Evolutionary conservation across 2,113 vertebrate genomes (phyloP), one percentile per base, ranked within the genome.

Genomic region (Passer domesticus): DNA sequence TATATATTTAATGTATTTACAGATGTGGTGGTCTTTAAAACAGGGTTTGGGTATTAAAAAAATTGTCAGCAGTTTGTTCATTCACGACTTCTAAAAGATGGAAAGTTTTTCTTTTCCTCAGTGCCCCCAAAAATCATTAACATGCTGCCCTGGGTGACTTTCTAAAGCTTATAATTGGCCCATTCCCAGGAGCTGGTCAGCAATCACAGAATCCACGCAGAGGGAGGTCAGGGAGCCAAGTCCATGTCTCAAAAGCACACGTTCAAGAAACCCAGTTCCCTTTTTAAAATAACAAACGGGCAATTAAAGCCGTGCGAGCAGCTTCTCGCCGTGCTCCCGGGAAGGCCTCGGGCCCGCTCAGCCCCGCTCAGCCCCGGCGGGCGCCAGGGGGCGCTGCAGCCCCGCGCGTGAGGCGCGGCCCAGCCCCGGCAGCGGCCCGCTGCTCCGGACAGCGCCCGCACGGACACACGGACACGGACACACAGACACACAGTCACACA

Each of bases 131-230:
- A 94, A 94, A 92, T 80, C 67, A 86, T 53, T 94, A 93, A 94
- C 69, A 55, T 43, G 87, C 88, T 87, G 52, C 78, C 93, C 94
- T 84, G 92, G 69, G 63, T 89, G 77, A 50, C 83, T 96, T 89
- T 93, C 76, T 85, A 74, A 89, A 83, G 86, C 66, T 92, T 90
- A 30, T 91, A 97, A 95, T 90, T 87, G 94, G 53, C n/a, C 44
- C 52, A 87, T 84, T 81, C 70, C 10, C 70, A 56, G 92, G 31
- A 94, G 79, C 85, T 89, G 97, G 95, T 41, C 52, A 46, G 63
- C 83, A 77, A 39, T 53, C 73, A 60, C 39, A 44, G 63, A 39
- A 44, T 14, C 18, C 49, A n/a, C 43, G n/a, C 55, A 69, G 81
- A 92, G 75, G 39, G 95, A 92, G 87, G 94, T 83, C 64, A 91